Base-by-base conservation (phyloP, 2,888 invertebrate genomes). In the Cynaeus angustus region DNA sequence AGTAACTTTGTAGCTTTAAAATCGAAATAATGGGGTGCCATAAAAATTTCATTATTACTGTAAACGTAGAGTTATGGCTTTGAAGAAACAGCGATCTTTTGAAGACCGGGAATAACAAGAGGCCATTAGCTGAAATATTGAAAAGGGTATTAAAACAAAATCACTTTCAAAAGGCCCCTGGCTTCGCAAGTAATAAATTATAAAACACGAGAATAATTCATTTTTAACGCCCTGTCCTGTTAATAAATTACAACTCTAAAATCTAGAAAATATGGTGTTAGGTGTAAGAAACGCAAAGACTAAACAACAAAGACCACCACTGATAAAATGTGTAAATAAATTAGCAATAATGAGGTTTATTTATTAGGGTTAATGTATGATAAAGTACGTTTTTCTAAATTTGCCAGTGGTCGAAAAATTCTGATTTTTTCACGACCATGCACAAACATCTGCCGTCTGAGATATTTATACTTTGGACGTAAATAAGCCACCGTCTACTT, bases 381-480 rank as follows among this genome's bases (percentile, higher is more conserved):
- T 33, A 33, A 33, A 33, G 50, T 4, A 21, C 3, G 9, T 16
- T 21, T 9, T 33, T 33, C 7, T 33, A 33, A 6, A 33, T 33
- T 33, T 33, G 33, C n/a, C 33, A 6, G 6, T 33, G n/a, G 33
- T 21, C 33, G 6, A 16, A 46, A 46, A 46, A 46, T 46, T 45
- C 14, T 14, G 12, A 16, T 46, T 9, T 14, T 9, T 76, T 76
- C 52, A 76, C 75, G 72, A 76, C 77, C 12, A 41, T 41, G 6
- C 75, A 76, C 70, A 74, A 73, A 76, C 78, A 78, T 79, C 77
- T 78, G 79, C 78, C 73, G 77, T 79, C 79, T 79, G 79, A 74
- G 77, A 74, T 80, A 80, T 80, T 80, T 80, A 78, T 80, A 80
- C 69, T 72, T 71, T 12, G 70, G 46, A 78, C 77, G 74, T 75